Percentiles rank a stretch among this genome's conserved stretches.
Conservation (phyloP, 1,140 invertebrate genomes). For the Drepana arcuata region DNA sequence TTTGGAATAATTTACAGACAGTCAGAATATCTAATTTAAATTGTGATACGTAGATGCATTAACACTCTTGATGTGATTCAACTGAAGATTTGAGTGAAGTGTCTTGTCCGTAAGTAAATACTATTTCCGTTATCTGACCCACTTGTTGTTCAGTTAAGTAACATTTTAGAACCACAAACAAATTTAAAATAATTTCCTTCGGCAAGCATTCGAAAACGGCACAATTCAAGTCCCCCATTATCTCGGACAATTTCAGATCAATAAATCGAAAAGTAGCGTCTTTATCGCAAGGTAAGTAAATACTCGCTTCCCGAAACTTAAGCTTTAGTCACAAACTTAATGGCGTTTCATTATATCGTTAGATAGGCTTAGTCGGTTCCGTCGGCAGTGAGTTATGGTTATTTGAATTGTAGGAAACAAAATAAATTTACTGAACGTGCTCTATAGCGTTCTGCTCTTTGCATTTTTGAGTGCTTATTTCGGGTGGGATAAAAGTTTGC, state of each 20-base stretch:
- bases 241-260: conserved; percentile 36
- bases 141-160: too few species aligned
- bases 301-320: conserved; percentile 49
- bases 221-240: conserved; percentile 27
- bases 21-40: too few species aligned
- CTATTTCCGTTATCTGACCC: too few species aligned
- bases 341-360: conserved; percentile 69
- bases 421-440: conserved; percentile 72
- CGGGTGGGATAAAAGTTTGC: conserved; percentile 67
- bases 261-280: conserved; percentile 64
- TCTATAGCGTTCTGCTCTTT: conserved; percentile 69
- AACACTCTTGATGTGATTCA: too few species aligned
- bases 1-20: too few species aligned
- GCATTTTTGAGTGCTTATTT: conserved; percentile 73
- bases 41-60: too few species aligned
- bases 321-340: conserved; percentile 57
- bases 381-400: conserved; percentile 66
- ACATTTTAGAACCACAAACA: too few species aligned
- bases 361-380: conserved; percentile 61
- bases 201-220: too few species aligned
- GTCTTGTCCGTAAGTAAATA: too few species aligned
- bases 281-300: conserved; percentile 55
- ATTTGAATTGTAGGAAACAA: conserved; percentile 72
- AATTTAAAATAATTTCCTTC: too few species aligned
- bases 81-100: too few species aligned